These are phyloP conservation scores for Morpho achilles DNA, from an alignment of 2,888 invertebrate species.

Conservation along the genomic window DNA sequence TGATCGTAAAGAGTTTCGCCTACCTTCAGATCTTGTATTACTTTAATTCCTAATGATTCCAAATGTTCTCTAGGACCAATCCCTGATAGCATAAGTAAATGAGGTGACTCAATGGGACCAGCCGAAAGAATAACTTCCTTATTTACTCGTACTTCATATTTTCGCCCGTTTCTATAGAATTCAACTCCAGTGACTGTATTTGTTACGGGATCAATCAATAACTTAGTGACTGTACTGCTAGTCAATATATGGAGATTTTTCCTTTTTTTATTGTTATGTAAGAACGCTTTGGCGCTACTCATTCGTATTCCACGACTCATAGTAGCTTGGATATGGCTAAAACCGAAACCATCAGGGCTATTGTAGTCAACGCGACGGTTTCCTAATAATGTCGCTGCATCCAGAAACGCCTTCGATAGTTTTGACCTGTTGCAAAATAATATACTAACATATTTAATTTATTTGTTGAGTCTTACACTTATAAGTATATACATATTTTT, in stretches of 20 bases:
- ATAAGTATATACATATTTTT: neutral
- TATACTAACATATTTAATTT: too few species aligned
- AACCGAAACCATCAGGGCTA: conserved; percentile 81
- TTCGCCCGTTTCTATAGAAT: conserved; percentile 58
- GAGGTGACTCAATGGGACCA: conserved; percentile 89
- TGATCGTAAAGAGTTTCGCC: conserved; percentile 85
- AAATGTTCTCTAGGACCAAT: conserved; percentile 82
- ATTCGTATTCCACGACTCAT: conserved; percentile 69
- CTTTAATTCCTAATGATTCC: conserved; percentile 75
- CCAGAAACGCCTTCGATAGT: conserved; percentile 82
- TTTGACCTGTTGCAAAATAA: conserved; percentile 49
- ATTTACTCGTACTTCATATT: conserved; percentile 59
- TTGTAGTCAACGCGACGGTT: conserved; percentile 85
- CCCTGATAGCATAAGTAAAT: conserved; percentile 84
- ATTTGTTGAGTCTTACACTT: neutral
- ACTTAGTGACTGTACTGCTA: conserved; percentile 75
- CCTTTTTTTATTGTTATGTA: conserved; percentile 72
- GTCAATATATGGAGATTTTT: conserved; percentile 79
- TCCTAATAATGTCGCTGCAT: conserved; percentile 81
- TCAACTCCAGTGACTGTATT: conserved; percentile 63
- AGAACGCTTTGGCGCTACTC: conserved; percentile 79
- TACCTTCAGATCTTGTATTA: conserved; percentile 81
- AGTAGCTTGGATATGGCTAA: conserved; percentile 70
- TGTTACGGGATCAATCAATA: conserved; percentile 77
- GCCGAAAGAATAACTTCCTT: conserved; percentile 82